Evolutionary conservation across 2,888 invertebrate species (phyloP).

Genomic region (Margaritifera margaritifera): DNA sequence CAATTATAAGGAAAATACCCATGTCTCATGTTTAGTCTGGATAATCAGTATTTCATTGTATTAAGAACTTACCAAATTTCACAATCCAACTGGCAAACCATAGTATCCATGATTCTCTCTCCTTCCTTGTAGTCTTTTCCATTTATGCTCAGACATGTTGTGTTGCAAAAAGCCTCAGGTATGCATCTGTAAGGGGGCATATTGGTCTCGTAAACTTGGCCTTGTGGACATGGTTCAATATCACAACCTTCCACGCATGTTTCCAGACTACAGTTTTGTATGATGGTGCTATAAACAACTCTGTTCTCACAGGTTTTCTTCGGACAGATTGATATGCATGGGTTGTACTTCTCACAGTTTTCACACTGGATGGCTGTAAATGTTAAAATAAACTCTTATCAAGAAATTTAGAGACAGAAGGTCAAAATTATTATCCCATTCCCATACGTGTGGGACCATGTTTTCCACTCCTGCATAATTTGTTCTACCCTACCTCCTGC

Average conservation of each 20-base stretch:
- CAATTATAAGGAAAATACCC: too few relatives aligned
- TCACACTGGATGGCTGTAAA: conserved; percentile 89
- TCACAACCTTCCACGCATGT: conserved; percentile 80
- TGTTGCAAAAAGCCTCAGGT: conserved; percentile 81
- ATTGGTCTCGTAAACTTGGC: conserved; percentile 82
- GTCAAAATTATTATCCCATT: neutral
- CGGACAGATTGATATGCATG: conserved; percentile 88
- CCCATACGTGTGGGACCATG: neutral
- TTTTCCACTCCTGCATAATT: neutral
- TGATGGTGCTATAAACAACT: conserved; percentile 78
- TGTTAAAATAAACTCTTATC: neutral
- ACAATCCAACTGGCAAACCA: conserved; percentile 78
- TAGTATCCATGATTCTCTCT: conserved; percentile 79
- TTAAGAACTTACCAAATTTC: conserved; percentile 79
- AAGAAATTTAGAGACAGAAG: neutral
- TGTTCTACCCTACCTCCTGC: neutral
- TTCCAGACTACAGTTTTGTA: conserved; percentile 75
- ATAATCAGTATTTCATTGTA: too few relatives aligned
- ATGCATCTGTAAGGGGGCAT: conserved; percentile 81
- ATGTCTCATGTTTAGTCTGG: too few relatives aligned
- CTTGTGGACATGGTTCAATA: conserved; percentile 83
- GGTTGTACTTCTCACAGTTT: conserved; percentile 85
- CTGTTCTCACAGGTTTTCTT: conserved; percentile 87
- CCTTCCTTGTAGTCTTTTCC: conserved; percentile 83
- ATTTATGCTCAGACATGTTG: conserved; percentile 81